Conservation (phyloP, 2,797 vertebrate genomes). For the Neosilurus hyrtlii region DNA sequence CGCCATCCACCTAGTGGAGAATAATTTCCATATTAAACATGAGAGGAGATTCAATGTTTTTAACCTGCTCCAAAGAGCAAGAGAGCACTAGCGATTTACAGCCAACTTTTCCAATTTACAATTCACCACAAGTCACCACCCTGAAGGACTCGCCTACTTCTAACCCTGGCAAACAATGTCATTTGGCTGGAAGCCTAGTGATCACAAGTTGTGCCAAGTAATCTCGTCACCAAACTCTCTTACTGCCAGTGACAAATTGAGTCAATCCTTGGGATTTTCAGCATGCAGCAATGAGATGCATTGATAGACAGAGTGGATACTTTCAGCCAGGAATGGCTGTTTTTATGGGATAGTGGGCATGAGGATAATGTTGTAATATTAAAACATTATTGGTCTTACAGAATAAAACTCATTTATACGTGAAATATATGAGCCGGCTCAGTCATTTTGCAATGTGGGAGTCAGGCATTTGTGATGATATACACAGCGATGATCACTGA, state of each 20-base stretch:
- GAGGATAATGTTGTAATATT: conserved; percentile 30
- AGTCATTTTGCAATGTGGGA: neutral
- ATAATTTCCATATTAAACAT: conserved; percentile 10
- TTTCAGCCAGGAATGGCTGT: conserved; percentile 25
- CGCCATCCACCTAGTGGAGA: conserved; percentile 12
- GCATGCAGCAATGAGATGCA: conserved; percentile 27
- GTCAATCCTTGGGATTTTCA: conserved; percentile 32
- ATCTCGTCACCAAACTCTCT: conserved; percentile 40
- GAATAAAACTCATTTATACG: neutral
- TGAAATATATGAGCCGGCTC: neutral
- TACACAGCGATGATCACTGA: neutral
- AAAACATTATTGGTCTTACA: conserved; percentile 17
- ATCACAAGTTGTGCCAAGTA: conserved; percentile 35
- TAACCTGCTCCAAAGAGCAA: neutral
- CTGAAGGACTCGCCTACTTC: conserved; percentile 28
- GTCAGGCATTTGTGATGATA: neutral
- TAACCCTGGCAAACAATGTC: conserved; percentile 45
- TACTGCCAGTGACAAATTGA: conserved; percentile 41
- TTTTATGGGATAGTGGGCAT: conserved; percentile 29
- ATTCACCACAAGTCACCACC: conserved; percentile 25
- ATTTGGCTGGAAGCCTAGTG: conserved; percentile 37
- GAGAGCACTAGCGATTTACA: conserved; percentile 12
- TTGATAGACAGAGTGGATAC: conserved; percentile 1
- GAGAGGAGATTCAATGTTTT: neutral
- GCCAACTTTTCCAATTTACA: conserved; percentile 15